A percentile compares a stretch with the other conserved stretches of the same genome.
These are phyloP conservation scores for Entomobrya proxima DNA, from an alignment of 2,888 invertebrate species.

Conservation along the genomic window DNA sequence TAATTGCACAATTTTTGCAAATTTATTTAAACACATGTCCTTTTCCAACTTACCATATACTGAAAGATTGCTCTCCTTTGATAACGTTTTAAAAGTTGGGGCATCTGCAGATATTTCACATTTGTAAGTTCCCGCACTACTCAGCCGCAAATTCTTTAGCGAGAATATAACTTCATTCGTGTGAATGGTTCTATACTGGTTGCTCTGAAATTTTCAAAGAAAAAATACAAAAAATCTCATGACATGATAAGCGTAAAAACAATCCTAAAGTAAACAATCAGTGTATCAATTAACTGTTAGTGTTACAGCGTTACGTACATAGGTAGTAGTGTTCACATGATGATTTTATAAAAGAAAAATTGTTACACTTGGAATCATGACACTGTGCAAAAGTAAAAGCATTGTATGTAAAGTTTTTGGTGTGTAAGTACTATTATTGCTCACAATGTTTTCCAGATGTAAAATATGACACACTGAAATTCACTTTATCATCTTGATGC, in stretches of 20 bases:
- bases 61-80: slow-evolving; percentile 62
- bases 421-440: too few species aligned
- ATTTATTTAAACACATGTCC: neutral
- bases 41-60: slow-evolving; percentile 59
- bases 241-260: too few species aligned
- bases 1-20: too few species aligned
- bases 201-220: neutral
- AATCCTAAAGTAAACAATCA: too few species aligned
- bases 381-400: too few species aligned
- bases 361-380: too few species aligned
- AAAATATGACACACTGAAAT: neutral
- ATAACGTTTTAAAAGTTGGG: slow-evolving; percentile 64
- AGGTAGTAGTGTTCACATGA: too few species aligned
- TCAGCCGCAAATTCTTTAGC: slow-evolving; percentile 52
- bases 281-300: too few species aligned
- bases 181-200: neutral
- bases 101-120: slow-evolving; percentile 67
- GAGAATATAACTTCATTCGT: slow-evolving; percentile 33
- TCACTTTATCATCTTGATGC: neutral
- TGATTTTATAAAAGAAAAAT: too few species aligned
- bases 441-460: neutral
- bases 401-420: too few species aligned
- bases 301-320: too few species aligned
- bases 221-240: neutral
- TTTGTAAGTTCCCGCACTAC: slow-evolving; percentile 59